phyloP scores from a whole-genome alignment of 1,140 invertebrate species.

The Leptinotarsa lineolata region DNA sequence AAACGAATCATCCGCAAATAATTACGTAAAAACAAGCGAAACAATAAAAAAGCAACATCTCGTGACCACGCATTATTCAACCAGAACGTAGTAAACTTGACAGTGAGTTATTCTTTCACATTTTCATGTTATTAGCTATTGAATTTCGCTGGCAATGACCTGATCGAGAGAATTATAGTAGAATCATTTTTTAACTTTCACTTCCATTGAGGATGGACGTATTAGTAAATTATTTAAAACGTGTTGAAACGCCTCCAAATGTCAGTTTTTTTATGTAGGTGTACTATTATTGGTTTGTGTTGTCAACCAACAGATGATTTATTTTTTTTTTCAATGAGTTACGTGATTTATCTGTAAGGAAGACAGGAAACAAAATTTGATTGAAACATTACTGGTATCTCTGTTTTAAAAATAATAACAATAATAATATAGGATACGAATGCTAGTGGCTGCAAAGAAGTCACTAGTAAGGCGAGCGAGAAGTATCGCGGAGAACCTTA shows the following conservation, averaged over 20 bases:
- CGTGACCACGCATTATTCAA: background rate
- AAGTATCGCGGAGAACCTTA: too few species aligned
- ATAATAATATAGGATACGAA: too few species aligned
- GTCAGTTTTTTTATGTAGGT: background rate
- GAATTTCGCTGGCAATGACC: conserved; percentile 35
- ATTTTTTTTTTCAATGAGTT: background rate
- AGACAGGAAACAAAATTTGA: too few species aligned
- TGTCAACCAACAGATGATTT: background rate
- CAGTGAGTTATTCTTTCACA: conserved; percentile 30
- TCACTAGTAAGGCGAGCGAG: too few species aligned
- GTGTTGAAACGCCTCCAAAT: background rate
- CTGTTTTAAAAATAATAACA: too few species aligned
- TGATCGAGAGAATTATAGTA: background rate
- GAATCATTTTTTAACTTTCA: conserved; percentile 5
- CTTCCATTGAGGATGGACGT: background rate
- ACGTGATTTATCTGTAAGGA: too few species aligned
- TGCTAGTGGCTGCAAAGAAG: too few species aligned
- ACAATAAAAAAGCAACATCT: too few species aligned
- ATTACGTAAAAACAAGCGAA: background rate
- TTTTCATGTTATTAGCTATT: conserved; percentile 14
- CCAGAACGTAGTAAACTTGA: conserved; percentile 24
- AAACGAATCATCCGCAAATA: background rate
- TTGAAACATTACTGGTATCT: too few species aligned
- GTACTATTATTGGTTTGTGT: background rate
- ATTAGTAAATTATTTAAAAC: background rate